These are phyloP conservation scores for Tauraco erythrolophus DNA, from an alignment of 2,113 vertebrate genomes.

Conservation along the genomic window DNA sequence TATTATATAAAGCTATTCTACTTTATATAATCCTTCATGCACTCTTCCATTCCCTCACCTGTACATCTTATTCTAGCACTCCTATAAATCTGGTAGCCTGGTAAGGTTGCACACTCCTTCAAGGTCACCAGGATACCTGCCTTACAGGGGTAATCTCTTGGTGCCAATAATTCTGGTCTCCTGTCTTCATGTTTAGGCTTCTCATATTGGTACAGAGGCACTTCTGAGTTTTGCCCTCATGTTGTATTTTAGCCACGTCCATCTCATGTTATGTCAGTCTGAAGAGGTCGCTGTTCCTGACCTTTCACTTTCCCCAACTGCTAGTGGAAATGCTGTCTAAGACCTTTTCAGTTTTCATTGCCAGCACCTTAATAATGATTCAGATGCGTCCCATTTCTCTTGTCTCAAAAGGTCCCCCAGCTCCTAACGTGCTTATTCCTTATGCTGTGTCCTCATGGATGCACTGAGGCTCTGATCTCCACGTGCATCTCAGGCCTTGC, in stretches of 20 bases:
- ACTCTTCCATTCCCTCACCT: background rate
- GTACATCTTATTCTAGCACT: background rate
- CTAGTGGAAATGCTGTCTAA: background rate
- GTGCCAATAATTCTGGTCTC: background rate
- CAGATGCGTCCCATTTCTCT: background rate
- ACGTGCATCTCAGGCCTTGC: background rate
- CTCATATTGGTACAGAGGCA: background rate
- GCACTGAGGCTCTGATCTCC: background rate
- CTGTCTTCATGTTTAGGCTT: background rate
- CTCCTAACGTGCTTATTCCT: background rate
- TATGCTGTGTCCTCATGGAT: fast-evolving
- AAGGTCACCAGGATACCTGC: background rate
- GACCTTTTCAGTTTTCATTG: background rate
- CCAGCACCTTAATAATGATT: background rate
- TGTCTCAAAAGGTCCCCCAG: background rate
- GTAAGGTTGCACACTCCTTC: background rate
- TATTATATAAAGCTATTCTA: background rate
- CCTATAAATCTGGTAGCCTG: background rate
- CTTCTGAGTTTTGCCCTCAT: background rate
- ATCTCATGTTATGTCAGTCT: background rate
- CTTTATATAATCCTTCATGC: background rate
- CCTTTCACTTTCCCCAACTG: background rate
- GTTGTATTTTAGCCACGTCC: background rate
- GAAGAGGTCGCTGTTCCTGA: background rate
- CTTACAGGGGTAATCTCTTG: background rate